Evolutionary conservation across 1,140 invertebrate genomes (phyloP).

Genomic region (Zaprionus africanus): DNA sequence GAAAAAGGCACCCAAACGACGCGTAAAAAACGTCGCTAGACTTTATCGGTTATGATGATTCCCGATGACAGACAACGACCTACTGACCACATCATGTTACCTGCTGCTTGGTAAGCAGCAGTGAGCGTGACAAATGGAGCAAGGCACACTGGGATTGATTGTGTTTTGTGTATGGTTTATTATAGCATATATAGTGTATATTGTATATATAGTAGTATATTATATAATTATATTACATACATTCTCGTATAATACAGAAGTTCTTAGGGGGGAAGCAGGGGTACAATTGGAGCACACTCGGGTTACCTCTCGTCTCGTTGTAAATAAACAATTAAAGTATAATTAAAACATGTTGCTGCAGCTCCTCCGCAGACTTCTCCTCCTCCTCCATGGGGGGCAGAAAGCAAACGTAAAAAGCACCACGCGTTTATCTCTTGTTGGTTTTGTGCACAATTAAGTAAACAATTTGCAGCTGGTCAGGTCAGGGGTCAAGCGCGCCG

Average conservation of each 20-base stretch:
- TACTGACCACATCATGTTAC: background rate
- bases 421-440: constrained; percentile 36
- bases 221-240: constrained; percentile 50
- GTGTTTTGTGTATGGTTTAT: constrained; percentile 43
- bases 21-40: background rate
- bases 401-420: constrained; percentile 38
- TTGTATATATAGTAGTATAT: constrained; percentile 26
- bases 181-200: constrained; percentile 27
- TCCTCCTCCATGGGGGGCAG: constrained; percentile 7
- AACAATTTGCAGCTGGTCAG: constrained; percentile 36
- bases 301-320: constrained; percentile 26
- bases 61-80: no score
- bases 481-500: constrained; percentile 1
- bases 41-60: no score
- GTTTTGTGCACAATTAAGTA: constrained; percentile 73
- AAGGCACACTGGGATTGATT: background rate
- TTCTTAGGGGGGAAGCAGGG: constrained; percentile 19
- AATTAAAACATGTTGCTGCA: constrained; percentile 44
- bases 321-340: constrained; percentile 38
- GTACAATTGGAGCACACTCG: constrained; percentile 59
- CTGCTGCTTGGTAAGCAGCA: background rate
- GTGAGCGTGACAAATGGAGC: background rate
- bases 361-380: constrained; percentile 19
- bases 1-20: background rate
- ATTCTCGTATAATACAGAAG: constrained; percentile 62